Conservation (phyloP, 2,113 vertebrate genomes). For the Onychorhynchus coronatus region DNA sequence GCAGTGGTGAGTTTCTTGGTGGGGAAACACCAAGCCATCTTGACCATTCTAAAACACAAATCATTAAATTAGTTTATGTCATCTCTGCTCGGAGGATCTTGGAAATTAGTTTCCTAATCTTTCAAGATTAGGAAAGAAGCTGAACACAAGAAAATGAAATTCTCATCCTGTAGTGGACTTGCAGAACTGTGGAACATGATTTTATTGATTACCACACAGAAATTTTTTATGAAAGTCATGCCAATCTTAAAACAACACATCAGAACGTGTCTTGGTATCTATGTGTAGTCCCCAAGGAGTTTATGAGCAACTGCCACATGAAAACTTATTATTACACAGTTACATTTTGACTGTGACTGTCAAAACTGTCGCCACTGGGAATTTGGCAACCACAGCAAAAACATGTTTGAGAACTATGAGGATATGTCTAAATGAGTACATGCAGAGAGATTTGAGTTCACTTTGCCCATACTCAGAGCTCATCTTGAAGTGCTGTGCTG, state of each 20-base stretch:
- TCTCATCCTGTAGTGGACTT: background rate
- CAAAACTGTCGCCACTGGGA: slow-evolving; percentile 4
- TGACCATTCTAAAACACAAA: background rate
- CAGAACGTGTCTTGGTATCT: background rate
- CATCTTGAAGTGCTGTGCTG: background rate
- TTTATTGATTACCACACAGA: background rate
- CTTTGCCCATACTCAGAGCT: background rate
- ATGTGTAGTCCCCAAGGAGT: background rate
- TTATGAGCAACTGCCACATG: background rate
- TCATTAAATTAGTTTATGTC: background rate
- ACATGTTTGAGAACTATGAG: background rate
- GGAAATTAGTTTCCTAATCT: background rate
- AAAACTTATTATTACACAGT: slow-evolving; percentile 12
- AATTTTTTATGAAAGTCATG: background rate
- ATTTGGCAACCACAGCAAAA: slow-evolving; percentile 29
- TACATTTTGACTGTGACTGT: slow-evolving; percentile 44
- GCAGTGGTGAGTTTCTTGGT: background rate
- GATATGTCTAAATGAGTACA: background rate
- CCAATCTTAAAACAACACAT: background rate
- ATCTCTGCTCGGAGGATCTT: background rate
- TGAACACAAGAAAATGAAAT: background rate
- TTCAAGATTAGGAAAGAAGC: background rate
- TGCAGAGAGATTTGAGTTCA: background rate
- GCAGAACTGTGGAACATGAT: background rate
- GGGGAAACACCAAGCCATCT: background rate